Evolutionary conservation across 1,140 invertebrate genomes (phyloP).

Genomic region (Himalopsyche phryganea): DNA sequence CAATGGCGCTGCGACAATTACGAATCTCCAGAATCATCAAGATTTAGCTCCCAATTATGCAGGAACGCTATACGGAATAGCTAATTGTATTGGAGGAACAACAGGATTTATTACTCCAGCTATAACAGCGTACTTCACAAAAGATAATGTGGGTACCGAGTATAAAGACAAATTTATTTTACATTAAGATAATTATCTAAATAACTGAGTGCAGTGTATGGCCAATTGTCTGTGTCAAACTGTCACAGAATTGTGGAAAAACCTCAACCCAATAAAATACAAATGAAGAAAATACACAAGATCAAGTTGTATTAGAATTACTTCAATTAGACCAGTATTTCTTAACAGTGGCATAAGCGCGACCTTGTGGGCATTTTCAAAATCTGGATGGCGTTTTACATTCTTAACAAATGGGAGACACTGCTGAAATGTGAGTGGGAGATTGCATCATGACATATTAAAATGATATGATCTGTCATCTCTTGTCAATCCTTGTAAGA

Average conservation of each 20-base stretch:
- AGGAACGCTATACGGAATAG: conserved; percentile 70
- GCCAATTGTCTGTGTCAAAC: too few relatives aligned
- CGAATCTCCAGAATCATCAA: conserved; percentile 80
- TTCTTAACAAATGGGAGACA: too few relatives aligned
- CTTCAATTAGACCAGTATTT: not conserved
- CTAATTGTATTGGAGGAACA: conserved; percentile 69
- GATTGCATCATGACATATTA: too few relatives aligned
- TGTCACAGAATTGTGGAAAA: not conserved
- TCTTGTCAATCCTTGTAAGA: too few relatives aligned
- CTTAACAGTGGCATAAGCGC: too few relatives aligned
- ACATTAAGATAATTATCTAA: not conserved
- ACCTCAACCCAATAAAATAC: not conserved
- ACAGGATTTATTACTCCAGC: conserved; percentile 71
- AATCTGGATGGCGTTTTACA: too few relatives aligned
- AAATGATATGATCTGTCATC: too few relatives aligned
- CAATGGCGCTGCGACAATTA: conserved; percentile 79
- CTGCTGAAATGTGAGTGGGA: too few relatives aligned
- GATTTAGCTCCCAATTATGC: conserved; percentile 78
- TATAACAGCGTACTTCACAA: conserved; percentile 65
- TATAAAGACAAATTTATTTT: too few relatives aligned
- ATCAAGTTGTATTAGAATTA: conserved; percentile 1
- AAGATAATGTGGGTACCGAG: conserved; percentile 58
- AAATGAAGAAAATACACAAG: conserved; percentile 1
- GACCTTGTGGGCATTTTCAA: too few relatives aligned
- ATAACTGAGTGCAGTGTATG: not conserved